A percentile compares a stretch with the other conserved stretches of the same genome.
Conservation (phyloP, 2,113 vertebrate genomes). For the Chamaea fasciata region DNA sequence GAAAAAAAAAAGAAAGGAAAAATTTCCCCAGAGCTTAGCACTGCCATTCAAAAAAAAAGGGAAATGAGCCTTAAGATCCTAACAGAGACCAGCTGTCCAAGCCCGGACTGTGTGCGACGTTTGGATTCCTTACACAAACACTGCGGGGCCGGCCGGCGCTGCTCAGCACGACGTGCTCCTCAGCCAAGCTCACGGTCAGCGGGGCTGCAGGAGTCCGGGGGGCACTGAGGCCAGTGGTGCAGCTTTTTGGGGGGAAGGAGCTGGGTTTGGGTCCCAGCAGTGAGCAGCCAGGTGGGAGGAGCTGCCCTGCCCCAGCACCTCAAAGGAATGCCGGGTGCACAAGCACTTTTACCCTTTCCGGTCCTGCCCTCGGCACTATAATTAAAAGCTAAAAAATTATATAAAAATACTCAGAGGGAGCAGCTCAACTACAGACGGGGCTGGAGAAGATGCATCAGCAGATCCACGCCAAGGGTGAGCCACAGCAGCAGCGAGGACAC, state of each 20-base stretch:
- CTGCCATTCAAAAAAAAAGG: constrained; percentile 58
- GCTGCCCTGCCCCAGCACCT: neutral
- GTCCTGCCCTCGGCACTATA: neutral
- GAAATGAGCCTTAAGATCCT: constrained; percentile 53
- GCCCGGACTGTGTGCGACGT: constrained; percentile 38
- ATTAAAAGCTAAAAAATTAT: constrained; percentile 10
- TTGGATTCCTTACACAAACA: constrained; percentile 73
- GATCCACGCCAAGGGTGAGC: neutral
- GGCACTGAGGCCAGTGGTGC: rapidly evolving
- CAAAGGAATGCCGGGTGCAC: neutral
- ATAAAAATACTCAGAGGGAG: neutral
- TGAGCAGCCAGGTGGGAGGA: neutral
- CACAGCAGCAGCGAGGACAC: neutral
- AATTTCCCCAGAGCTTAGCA: constrained; percentile 19
- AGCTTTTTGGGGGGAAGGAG: rapidly evolving
- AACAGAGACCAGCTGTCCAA: constrained; percentile 71
- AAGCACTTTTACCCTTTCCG: neutral
- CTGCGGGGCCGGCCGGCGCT: neutral
- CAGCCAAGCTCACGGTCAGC: neutral
- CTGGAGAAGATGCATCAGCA: neutral
- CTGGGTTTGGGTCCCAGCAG: neutral
- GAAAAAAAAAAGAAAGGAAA: neutral
- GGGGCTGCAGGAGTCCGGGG: neutral
- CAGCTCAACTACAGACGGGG: neutral
- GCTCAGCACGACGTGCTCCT: neutral